Conservation (phyloP, 2,888 invertebrate species). For the Chalcosyrphus nemorum region DNA sequence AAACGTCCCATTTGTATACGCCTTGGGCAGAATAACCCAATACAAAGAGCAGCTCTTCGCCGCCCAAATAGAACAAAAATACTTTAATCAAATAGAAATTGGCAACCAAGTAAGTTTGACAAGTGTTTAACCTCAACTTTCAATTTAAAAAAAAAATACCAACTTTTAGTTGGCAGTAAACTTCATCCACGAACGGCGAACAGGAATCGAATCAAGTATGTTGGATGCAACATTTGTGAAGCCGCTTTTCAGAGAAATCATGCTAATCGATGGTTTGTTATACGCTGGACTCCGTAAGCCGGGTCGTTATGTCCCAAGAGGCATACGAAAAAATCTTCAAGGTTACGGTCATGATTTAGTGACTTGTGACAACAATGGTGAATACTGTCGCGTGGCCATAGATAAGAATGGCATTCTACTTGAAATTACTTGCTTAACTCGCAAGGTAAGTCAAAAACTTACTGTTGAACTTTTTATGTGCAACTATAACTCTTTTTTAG, state of each 20-base stretch:
- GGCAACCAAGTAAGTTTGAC: constrained; percentile 42
- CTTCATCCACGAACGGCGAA: constrained; percentile 26
- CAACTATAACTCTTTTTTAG: not conserved
- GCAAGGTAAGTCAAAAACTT: constrained; percentile 69
- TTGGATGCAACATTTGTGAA: constrained; percentile 11
- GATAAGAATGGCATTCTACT: constrained; percentile 74
- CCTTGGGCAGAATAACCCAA: constrained; percentile 28
- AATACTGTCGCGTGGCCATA: constrained; percentile 77
- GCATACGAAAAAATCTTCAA: not conserved
- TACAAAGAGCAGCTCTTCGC: constrained; percentile 6
- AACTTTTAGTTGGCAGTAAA: constrained; percentile 21
- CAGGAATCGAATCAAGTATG: not conserved
- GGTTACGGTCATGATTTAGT: constrained; percentile 18
- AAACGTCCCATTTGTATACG: constrained; percentile 48
- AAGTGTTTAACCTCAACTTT: too few relatives aligned
- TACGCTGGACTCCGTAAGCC: constrained; percentile 62
- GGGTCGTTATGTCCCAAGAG: constrained; percentile 29
- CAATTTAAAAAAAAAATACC: not conserved
- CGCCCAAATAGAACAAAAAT: constrained; percentile 26
- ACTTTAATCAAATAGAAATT: constrained; percentile 49
- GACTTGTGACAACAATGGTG: constrained; percentile 69
- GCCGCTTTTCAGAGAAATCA: constrained; percentile 52
- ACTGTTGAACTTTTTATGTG: not conserved
- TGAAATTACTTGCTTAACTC: constrained; percentile 77
- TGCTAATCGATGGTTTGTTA: constrained; percentile 7